Conservation (phyloP, 2,888 invertebrate species). For the Lycaena phlaeas region DNA sequence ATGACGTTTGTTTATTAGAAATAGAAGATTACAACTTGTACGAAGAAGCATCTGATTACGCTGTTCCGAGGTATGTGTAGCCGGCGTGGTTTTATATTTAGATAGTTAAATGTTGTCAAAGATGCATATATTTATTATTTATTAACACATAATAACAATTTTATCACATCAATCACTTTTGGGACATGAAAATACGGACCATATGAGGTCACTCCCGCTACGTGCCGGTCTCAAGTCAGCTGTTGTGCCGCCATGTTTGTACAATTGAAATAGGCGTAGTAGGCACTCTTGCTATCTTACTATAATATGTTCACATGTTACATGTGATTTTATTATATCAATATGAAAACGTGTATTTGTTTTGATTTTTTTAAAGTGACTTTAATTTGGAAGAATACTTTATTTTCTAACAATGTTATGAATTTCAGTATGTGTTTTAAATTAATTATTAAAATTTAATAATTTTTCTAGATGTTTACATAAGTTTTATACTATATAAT, state of each 20-base stretch:
- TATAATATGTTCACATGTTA: constrained; percentile 10
- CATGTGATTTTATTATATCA: constrained; percentile 5
- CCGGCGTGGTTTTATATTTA: constrained; percentile 56
- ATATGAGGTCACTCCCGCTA: constrained; percentile 55
- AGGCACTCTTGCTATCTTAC: constrained; percentile 25
- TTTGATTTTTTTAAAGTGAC: not conserved
- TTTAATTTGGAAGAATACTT: no score
- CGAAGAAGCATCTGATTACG: constrained; percentile 71
- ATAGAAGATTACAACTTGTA: constrained; percentile 70
- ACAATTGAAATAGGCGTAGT: constrained; percentile 69
- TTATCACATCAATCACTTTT: not conserved
- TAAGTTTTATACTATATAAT: no score
- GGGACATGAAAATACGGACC: constrained; percentile 20
- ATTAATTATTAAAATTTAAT: no score
- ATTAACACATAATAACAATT: not conserved
- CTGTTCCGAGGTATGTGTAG: constrained; percentile 63
- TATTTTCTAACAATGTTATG: no score
- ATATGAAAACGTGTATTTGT: not conserved
- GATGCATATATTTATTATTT: not conserved
- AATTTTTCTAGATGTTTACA: no score
- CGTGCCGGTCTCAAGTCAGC: constrained; percentile 70
- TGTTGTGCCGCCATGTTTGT: constrained; percentile 74
- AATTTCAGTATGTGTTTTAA: no score
- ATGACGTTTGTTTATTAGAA: constrained; percentile 70
- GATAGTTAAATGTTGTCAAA: constrained; percentile 6